phyloP scores from a whole-genome alignment of 2,888 invertebrate genomes.

The Eucera pruinosa region DNA sequence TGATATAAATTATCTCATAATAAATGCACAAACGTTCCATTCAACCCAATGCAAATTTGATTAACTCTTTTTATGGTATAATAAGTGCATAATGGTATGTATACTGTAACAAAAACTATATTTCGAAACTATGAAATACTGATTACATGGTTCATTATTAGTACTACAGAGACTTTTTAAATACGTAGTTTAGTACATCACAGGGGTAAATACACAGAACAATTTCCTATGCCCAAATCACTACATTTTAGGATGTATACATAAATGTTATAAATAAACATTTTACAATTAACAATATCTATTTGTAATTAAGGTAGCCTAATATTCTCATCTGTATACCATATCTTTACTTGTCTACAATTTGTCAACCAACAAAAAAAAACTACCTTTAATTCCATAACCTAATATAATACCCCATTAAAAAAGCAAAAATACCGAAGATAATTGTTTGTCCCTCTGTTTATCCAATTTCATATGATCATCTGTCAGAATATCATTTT shows the following conservation, averaged over 20 bases:
- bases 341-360: slow-evolving; percentile 8
- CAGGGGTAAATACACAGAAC: not conserved
- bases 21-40: too few species aligned
- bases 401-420: slow-evolving; percentile 34
- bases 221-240: slow-evolving; percentile 4
- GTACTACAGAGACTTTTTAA: not conserved
- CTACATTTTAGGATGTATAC: not conserved
- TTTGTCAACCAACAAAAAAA: slow-evolving; percentile 1
- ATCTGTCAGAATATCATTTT: slow-evolving; percentile 46
- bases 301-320: slow-evolving; percentile 5
- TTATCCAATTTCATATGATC: slow-evolving; percentile 56
- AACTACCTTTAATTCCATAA: slow-evolving; percentile 34
- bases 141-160: slow-evolving; percentile 1
- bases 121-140: not conserved
- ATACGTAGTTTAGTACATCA: slow-evolving; percentile 10
- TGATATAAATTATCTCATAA: too few species aligned
- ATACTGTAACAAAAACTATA: not conserved
- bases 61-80: too few species aligned
- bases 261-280: not conserved
- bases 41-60: too few species aligned
- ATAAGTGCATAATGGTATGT: not conserved
- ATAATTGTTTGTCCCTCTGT: slow-evolving; percentile 70
- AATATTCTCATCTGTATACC: slow-evolving; percentile 1
- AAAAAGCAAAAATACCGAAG: slow-evolving; percentile 74
- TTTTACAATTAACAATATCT: slow-evolving; percentile 5